Conservation (phyloP, 2,113 vertebrate genomes). For the Chiloscyllium plagiosum region DNA sequence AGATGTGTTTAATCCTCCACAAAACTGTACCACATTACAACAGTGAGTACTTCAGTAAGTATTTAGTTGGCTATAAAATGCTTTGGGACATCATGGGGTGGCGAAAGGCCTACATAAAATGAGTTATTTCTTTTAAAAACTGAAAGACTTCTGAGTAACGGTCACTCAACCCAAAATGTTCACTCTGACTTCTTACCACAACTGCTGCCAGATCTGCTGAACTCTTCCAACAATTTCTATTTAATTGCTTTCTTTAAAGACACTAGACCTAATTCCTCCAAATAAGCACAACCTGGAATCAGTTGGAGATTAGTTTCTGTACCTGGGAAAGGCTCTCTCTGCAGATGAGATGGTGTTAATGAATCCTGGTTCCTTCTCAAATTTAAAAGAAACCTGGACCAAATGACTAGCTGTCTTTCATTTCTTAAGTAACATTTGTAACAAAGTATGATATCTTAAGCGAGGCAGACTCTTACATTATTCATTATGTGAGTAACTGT, state of each 20-base stretch:
- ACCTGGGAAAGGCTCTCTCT: not conserved
- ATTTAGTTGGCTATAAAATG: not conserved
- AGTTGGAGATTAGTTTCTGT: not conserved
- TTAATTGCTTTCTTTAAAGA: not conserved
- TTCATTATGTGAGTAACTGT: not conserved
- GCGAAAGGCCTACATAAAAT: not conserved
- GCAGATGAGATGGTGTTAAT: not conserved
- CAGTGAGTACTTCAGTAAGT: not conserved
- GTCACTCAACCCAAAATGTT: too few species aligned
- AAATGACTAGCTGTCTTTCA: not conserved
- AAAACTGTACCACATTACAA: not conserved
- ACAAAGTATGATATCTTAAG: not conserved
- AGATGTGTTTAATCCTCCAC: not conserved
- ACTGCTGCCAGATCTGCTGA: too few species aligned
- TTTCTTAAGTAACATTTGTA: not conserved
- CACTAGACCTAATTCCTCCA: not conserved
- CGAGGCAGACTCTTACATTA: not conserved
- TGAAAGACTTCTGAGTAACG: too few species aligned
- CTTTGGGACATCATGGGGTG: not conserved
- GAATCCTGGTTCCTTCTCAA: constrained; percentile 1
- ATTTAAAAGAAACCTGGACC: not conserved
- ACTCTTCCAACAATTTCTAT: too few species aligned
- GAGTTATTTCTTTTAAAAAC: not conserved
- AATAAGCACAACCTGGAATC: not conserved
- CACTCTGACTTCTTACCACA: too few species aligned